These are phyloP conservation scores for Idaea straminata DNA, from an alignment of 2,888 invertebrate genomes.

Conservation along the genomic window DNA sequence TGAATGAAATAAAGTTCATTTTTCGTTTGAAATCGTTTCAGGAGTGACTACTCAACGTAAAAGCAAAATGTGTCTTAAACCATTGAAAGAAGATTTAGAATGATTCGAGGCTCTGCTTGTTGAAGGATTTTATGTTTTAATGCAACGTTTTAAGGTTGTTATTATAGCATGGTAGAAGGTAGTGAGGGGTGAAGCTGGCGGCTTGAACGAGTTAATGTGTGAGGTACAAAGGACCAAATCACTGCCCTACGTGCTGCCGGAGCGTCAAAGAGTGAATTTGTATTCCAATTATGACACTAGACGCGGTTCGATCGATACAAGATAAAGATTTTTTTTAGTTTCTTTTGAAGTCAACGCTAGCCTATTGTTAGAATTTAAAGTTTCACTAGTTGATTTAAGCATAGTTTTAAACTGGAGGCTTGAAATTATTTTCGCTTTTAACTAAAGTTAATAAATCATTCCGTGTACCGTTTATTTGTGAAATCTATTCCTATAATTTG, in stretches of 20 bases:
- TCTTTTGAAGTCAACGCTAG: background rate
- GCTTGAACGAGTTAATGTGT: constrained; percentile 78
- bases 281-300: constrained; percentile 77
- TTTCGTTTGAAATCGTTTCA: constrained; percentile 27
- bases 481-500: no score
- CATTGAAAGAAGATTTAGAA: constrained; percentile 26
- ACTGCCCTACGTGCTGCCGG: constrained; percentile 67
- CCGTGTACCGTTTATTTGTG: no score
- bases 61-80: constrained; percentile 25
- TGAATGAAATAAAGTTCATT: constrained; percentile 39
- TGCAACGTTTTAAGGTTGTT: constrained; percentile 38
- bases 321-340: constrained; percentile 30
- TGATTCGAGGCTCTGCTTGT: constrained; percentile 17
- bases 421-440: no score
- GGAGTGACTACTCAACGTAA: constrained; percentile 9
- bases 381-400: background rate
- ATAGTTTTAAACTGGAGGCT: constrained; percentile 2
- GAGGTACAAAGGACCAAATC: constrained; percentile 79
- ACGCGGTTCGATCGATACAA: constrained; percentile 43
- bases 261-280: constrained; percentile 76
- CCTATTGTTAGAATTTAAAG: background rate
- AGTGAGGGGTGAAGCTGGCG: constrained; percentile 58
- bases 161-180: constrained; percentile 35
- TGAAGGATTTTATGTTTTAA: constrained; percentile 25
- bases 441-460: no score